Base-by-base conservation (phyloP, 2,888 invertebrate genomes). In the Eulithis prunata region DNA sequence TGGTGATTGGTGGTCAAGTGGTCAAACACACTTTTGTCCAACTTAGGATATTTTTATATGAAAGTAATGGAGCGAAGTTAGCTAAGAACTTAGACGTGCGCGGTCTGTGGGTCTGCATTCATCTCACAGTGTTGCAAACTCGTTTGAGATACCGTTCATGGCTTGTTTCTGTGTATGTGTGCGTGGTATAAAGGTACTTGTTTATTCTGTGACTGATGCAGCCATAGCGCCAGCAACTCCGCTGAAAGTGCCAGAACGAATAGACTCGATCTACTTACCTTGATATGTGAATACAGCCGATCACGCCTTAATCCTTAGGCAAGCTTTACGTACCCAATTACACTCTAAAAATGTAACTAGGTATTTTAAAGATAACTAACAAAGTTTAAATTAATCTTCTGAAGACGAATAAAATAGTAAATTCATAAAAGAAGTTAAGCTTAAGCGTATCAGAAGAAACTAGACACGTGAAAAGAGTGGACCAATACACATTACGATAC, bases 91-190 rank as follows among this genome's bases (percentile, higher is more conserved):
- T 43, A 21, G 58, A 12, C 72, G 73, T 54, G 38, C 70, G 12
- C n/a, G 59, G 60, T 47, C 28, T 5, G 5, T 8, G 38, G 14
- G 49, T 60, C 45, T 51, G 60, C 68, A 53, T 59, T 71, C 72
- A 70, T 74, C 75, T 32, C 55, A 36, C 70, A 68, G 56, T 71
- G 62, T 66, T 73, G 73, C 75, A 79, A 83, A 85, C 86, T 79
- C 67, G 85, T 85, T 84, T 81, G 66, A 75, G 73, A 73, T 81
- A 83, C 81, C 81, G 84, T 82, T 81, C 71, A 73, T 70, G 72
- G 74, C 69, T 57, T 32, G 51, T 32, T 11, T 41, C 47, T 51
- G 21, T 49, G 68, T 62, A 64, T 60, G 67, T 66, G 60, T 63
- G 69, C 69, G 47, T 14, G 36, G 6, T 52, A 43, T n/a, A 21